These are phyloP conservation scores for Drosophila nasuta DNA, from an alignment of 1,140 invertebrate species.

Conservation along the genomic window DNA sequence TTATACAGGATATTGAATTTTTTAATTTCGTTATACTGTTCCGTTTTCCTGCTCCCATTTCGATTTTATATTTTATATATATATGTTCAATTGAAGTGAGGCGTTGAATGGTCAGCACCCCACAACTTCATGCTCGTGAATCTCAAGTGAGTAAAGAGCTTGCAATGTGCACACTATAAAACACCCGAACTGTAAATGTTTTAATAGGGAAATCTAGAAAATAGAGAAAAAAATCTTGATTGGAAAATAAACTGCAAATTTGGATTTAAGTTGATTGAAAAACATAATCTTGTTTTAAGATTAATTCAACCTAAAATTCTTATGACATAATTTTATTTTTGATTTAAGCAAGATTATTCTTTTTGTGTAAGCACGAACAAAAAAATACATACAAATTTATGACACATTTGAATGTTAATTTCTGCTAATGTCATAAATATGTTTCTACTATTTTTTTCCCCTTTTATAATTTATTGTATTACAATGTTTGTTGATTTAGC, in stretches of 20 bases:
- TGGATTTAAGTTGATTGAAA: too few species aligned
- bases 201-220: too few species aligned
- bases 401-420: not conserved
- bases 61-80: slow-evolving; percentile 29
- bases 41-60: slow-evolving; percentile 16
- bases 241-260: too few species aligned
- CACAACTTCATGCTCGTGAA: not conserved
- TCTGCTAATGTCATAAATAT: too few species aligned
- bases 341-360: too few species aligned
- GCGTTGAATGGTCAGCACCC: slow-evolving; percentile 7
- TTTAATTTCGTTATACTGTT: slow-evolving; percentile 67
- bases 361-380: too few species aligned
- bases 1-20: slow-evolving; percentile 80
- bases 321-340: too few species aligned
- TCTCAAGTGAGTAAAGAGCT: not conserved
- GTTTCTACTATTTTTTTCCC: too few species aligned
- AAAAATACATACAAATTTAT: not conserved
- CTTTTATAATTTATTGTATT: not conserved
- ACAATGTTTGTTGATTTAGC: not conserved
- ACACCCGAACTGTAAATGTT: not conserved
- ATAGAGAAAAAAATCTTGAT: too few species aligned
- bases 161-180: not conserved
- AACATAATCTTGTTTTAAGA: too few species aligned
- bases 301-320: too few species aligned
- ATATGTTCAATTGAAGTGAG: slow-evolving; percentile 65